These are phyloP conservation scores for Xenopus laevis DNA, from an alignment of 2,113 vertebrate genomes.

Conservation along the genomic window DNA sequence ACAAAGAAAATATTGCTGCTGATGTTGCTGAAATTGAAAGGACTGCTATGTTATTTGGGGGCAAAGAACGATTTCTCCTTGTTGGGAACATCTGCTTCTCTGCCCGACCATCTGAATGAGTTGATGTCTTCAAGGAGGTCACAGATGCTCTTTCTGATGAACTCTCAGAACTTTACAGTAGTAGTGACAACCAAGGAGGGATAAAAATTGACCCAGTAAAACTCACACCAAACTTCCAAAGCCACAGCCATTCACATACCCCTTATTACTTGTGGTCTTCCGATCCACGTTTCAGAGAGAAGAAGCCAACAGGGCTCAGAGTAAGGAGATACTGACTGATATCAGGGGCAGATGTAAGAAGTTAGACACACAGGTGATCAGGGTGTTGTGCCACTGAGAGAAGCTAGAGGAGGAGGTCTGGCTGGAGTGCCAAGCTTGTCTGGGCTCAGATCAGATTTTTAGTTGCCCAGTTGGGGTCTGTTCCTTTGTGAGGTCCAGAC, in stretches of 20 bases:
- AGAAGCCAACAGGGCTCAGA: neutral
- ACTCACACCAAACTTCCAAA: slow-evolving; percentile 12
- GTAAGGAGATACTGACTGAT: slow-evolving; percentile 32
- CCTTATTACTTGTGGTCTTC: slow-evolving; percentile 20
- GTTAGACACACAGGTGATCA: neutral
- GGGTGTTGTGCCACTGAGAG: neutral
- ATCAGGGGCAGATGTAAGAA: neutral
- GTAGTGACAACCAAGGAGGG: neutral
- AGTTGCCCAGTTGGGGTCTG: slow-evolving; percentile 7
- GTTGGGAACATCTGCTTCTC: slow-evolving; percentile 30
- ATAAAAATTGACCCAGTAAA: neutral
- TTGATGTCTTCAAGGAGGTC: slow-evolving; percentile 12
- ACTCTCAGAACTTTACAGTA: neutral
- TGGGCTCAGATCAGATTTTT: slow-evolving; percentile 17
- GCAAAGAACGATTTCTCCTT: slow-evolving; percentile 28
- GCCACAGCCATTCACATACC: slow-evolving; percentile 9
- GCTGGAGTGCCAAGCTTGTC: neutral
- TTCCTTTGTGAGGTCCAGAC: slow-evolving; percentile 10
- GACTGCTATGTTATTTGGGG: slow-evolving; percentile 5
- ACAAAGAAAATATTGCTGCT: neutral
- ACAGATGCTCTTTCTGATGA: slow-evolving; percentile 19
- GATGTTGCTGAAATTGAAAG: neutral
- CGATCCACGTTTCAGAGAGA: slow-evolving; percentile 5
- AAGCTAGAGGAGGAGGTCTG: neutral
- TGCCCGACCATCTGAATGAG: neutral